phyloP scores from a whole-genome alignment of 2,113 vertebrate genomes.

The Ahaetulla prasina region DNA sequence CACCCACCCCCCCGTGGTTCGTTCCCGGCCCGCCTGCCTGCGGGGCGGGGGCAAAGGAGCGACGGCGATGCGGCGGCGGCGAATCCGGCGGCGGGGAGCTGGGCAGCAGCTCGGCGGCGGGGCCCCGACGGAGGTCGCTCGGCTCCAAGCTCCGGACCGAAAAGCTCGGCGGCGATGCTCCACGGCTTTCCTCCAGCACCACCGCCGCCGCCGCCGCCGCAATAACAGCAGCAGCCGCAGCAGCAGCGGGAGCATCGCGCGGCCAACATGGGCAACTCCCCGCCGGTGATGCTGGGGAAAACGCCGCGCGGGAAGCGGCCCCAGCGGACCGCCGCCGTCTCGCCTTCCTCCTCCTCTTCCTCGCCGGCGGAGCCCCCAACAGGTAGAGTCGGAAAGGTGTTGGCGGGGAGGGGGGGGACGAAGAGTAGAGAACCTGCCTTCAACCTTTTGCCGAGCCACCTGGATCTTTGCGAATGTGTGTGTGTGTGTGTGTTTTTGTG shows the following conservation, averaged over 20 bases:
- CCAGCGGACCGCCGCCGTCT: slow-evolving; percentile 11
- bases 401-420: rapidly evolving
- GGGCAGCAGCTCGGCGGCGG: background rate
- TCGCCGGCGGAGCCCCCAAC: background rate
- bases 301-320: slow-evolving; percentile 1
- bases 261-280: slow-evolving; percentile 15
- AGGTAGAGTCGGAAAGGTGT: background rate
- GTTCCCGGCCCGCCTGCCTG: background rate
- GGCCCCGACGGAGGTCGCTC: background rate
- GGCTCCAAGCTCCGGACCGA: background rate
- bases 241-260: background rate
- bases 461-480: background rate
- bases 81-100: background rate
- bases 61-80: background rate
- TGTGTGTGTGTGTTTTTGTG: background rate
- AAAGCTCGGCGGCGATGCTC: background rate
- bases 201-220: background rate
- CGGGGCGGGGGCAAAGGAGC: slow-evolving; percentile 24
- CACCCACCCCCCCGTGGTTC: background rate
- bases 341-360: background rate
- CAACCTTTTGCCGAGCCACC: background rate
- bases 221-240: background rate
- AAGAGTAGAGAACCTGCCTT: too few relatives aligned
- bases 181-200: background rate
- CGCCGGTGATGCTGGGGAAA: slow-evolving; percentile 21